Evolutionary conservation across 30 jellyfish, hydroid and myxozoan species (phyloP), one percentile per base, ranked within the genome.

Genomic region (Hydractinia echinata): DNA sequence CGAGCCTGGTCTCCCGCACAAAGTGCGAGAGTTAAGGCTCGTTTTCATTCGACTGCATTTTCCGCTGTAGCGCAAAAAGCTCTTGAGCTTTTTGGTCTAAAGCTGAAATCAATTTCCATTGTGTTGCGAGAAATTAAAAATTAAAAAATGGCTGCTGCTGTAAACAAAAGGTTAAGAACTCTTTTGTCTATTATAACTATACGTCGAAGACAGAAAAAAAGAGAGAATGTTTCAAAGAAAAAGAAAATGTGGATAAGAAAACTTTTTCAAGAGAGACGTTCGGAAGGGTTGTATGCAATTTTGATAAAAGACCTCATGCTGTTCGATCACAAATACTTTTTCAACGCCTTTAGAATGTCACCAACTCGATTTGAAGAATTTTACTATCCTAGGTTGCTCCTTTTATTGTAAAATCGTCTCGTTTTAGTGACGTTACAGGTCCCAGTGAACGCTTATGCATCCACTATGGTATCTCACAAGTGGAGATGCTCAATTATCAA

Each of bases 401-500:
- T 39, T 71, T 52, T n/a, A 30, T 71, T 30, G 30, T 52, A 71
- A 71, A 71, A 71, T 71, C 81, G 10, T 71, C 81, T 20, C n/a
- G 15, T 30, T 20, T 30, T 20, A 4, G 81, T 7, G 60, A 71
- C n/a, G 69, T 71, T 6, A 71, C 60, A 19, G 55, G 66, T 14
- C 81, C 81, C 30, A 49, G 60, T 19, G 66, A 71, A 19, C 66
- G 81, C 18, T 71, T 71, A 71, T 71, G 67, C 49, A 71, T 71
- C 30, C 81, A 49, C 81, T 83, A 48, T 30, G 81, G 50, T 73
- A 55, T 58, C n/a, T n/a, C n/a, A n/a, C 73, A 60, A 67, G 81
- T 83, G 91, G 87, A 9, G 86, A 83, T 76, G 72, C 87, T 18
- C 82, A 5, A 58, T 52, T 73, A 18, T 61, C 87, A 72, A 83